Percentiles rank a stretch among this genome's conserved stretches.
Conservation (phyloP, 2,888 invertebrate species). For the Neria commutata region DNA sequence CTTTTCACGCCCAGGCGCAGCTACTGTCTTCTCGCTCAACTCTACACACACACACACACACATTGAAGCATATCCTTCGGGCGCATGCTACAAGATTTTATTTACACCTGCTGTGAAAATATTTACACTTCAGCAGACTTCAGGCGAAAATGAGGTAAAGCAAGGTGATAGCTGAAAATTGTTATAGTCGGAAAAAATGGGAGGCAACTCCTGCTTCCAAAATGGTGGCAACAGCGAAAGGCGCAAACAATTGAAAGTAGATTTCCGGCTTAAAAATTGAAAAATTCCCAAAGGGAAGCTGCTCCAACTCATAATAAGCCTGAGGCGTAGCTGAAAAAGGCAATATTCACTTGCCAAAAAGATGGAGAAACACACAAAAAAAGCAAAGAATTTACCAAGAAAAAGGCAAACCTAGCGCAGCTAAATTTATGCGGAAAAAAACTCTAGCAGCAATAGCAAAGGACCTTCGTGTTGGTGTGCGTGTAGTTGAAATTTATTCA, state of each 20-base stretch:
- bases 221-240: not conserved
- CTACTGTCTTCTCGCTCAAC: not conserved
- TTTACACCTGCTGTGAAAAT: constrained; percentile 51
- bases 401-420: constrained; percentile 29
- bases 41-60: not conserved
- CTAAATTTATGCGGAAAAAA: constrained; percentile 53
- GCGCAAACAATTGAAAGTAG: constrained; percentile 55
- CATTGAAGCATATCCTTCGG: too few relatives aligned
- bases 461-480: not conserved
- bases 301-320: constrained; percentile 29
- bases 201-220: constrained; percentile 46
- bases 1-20: not conserved
- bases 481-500: constrained; percentile 5
- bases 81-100: constrained; percentile 45
- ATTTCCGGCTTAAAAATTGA: constrained; percentile 48
- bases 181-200: constrained; percentile 33
- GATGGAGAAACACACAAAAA: constrained; percentile 17
- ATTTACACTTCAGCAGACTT: constrained; percentile 49
- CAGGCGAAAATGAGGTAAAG: constrained; percentile 28
- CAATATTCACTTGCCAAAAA: constrained; percentile 38
- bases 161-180: constrained; percentile 22
- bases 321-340: constrained; percentile 1
- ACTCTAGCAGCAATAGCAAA: constrained; percentile 49
- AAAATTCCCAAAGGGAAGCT: constrained; percentile 29
- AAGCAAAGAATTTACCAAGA: constrained; percentile 1